These are phyloP conservation scores for Lasioglossum marginatum DNA, from an alignment of 2,888 invertebrate species.

Conservation along the genomic window DNA sequence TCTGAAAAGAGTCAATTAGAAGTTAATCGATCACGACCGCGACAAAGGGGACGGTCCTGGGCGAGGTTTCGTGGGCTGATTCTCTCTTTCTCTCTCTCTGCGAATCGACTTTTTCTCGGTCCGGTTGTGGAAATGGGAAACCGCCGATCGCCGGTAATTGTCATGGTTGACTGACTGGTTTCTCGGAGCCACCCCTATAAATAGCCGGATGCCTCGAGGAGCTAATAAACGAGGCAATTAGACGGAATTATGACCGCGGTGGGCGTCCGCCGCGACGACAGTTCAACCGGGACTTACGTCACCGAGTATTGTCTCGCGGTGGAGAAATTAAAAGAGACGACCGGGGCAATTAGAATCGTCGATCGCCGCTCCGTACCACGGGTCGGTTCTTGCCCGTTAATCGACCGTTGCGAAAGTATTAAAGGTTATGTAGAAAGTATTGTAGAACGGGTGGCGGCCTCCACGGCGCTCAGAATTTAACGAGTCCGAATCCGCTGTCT, in stretches of 20 bases:
- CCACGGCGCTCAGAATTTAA: not conserved
- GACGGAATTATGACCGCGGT: constrained; percentile 76
- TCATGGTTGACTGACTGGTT: constrained; percentile 20
- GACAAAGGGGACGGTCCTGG: not conserved
- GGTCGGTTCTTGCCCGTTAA: constrained; percentile 28
- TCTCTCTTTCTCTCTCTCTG: not conserved
- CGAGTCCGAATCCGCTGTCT: not conserved
- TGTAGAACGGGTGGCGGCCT: not conserved
- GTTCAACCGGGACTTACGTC: constrained; percentile 70
- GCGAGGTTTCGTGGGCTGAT: not conserved
- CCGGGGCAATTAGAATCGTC: constrained; percentile 66
- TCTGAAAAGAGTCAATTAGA: constrained; percentile 65
- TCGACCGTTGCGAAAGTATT: constrained; percentile 30
- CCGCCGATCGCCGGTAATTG: constrained; percentile 16
- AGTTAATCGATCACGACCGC: constrained; percentile 61
- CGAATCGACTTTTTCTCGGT: constrained; percentile 31
- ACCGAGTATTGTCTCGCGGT: constrained; percentile 59
- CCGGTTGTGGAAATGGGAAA: constrained; percentile 20
- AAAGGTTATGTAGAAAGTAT: not conserved
- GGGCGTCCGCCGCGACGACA: constrained; percentile 69
- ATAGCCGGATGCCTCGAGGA: constrained; percentile 66
- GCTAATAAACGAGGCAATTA: constrained; percentile 79
- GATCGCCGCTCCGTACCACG: constrained; percentile 37
- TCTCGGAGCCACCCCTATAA: constrained; percentile 57
- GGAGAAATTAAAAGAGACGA: constrained; percentile 73